Evolutionary conservation across 2,888 invertebrate genomes (phyloP).

Genomic region (Cryptosula pallasiana): DNA sequence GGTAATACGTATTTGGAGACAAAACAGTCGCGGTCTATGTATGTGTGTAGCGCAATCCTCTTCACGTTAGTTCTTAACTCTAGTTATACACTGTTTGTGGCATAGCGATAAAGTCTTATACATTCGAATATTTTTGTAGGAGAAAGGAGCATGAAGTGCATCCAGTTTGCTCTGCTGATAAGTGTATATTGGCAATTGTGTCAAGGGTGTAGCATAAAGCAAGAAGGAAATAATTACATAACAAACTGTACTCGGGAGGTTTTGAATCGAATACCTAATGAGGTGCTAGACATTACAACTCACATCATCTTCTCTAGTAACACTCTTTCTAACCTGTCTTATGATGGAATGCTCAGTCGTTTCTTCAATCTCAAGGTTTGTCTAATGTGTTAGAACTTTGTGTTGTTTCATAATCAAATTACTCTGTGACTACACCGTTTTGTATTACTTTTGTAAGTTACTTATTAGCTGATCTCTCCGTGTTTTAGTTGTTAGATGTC

Average conservation of each 20-base stretch:
- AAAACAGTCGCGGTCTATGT: too few species aligned
- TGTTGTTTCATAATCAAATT: too few species aligned
- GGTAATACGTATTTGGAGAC: too few species aligned
- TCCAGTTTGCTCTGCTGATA: not conserved
- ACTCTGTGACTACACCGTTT: too few species aligned
- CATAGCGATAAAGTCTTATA: not conserved
- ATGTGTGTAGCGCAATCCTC: too few species aligned
- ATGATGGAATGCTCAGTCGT: not conserved
- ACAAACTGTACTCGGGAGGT: not conserved
- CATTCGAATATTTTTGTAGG: too few species aligned
- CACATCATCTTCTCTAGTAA: not conserved
- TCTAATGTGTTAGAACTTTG: too few species aligned
- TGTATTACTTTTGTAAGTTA: too few species aligned
- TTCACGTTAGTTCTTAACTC: too few species aligned
- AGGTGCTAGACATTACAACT: not conserved
- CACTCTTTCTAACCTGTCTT: not conserved
- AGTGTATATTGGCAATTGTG: not conserved
- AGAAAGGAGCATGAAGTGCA: not conserved
- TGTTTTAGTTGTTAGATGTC: not conserved
- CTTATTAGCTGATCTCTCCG: too few species aligned
- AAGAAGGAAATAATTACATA: constrained; percentile 16
- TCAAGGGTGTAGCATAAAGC: not conserved
- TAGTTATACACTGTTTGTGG: not conserved
- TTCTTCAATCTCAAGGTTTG: constrained; percentile 18
- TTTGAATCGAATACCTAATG: not conserved